Percentiles rank a stretch among this genome's conserved stretches.
Evolutionary conservation across 2,888 invertebrate genomes (phyloP).

Genomic region (Hemistola chrysoprasaria): DNA sequence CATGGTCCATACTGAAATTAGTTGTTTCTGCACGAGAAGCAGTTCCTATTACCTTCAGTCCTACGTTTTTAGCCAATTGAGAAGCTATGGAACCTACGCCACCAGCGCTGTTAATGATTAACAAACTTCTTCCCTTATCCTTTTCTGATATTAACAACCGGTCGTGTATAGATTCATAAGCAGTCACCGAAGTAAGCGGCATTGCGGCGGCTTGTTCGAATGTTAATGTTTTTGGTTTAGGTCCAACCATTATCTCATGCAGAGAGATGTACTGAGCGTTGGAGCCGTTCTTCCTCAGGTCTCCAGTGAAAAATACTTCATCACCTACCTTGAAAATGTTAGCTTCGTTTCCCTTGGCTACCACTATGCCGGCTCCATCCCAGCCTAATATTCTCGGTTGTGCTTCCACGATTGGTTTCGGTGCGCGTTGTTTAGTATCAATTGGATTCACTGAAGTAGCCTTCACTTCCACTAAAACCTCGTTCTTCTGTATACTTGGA

Average conservation of each 20-base stretch:
- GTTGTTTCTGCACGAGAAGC: slow-evolving; percentile 60
- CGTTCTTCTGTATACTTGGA: slow-evolving; percentile 49
- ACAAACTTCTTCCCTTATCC: slow-evolving; percentile 59
- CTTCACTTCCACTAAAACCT: slow-evolving; percentile 66
- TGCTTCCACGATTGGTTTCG: slow-evolving; percentile 54
- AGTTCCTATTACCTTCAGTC: slow-evolving; percentile 67
- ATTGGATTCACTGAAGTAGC: slow-evolving; percentile 69
- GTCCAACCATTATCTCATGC: slow-evolving; percentile 55
- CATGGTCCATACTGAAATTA: slow-evolving; percentile 50
- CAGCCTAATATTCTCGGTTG: slow-evolving; percentile 62
- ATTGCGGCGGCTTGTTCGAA: slow-evolving; percentile 72
- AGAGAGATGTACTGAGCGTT: slow-evolving; percentile 66
- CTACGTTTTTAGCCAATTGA: slow-evolving; percentile 60
- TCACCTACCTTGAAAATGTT: slow-evolving; percentile 58
- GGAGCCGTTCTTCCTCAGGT: slow-evolving; percentile 56
- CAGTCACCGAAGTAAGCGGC: slow-evolving; percentile 63
- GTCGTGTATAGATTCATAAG: slow-evolving; percentile 62
- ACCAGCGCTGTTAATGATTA: slow-evolving; percentile 69
- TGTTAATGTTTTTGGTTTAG: slow-evolving; percentile 59
- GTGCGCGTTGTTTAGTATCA: slow-evolving; percentile 64
- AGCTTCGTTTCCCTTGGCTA: slow-evolving; percentile 51
- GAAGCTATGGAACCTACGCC: slow-evolving; percentile 70
- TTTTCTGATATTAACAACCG: slow-evolving; percentile 58
- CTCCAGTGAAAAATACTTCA: slow-evolving; percentile 66
- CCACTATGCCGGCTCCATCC: slow-evolving; percentile 67